Evolutionary conservation across 2,888 invertebrate genomes (phyloP).

Genomic region (Parnassius smintheus): DNA sequence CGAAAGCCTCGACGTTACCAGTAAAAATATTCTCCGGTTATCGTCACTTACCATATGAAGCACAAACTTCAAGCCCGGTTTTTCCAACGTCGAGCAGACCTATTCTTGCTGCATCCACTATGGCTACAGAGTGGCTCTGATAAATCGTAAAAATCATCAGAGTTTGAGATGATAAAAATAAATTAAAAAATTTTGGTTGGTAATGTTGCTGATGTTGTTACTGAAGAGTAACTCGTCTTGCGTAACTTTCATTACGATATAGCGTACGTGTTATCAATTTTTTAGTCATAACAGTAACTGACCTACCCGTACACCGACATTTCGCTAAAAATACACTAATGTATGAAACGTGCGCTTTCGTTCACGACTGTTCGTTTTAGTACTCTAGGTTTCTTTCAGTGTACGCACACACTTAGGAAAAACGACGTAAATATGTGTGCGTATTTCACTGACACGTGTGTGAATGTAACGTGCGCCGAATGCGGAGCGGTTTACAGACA

Average conservation of each 20-base stretch:
- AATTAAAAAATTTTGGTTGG: too few relatives aligned
- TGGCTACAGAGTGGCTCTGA: too few relatives aligned
- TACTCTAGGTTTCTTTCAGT: conserved; percentile 42
- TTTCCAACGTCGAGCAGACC: too few relatives aligned
- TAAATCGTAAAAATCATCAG: too few relatives aligned
- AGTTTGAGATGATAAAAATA: too few relatives aligned
- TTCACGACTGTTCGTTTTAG: conserved; percentile 59
- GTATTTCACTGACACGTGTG: conserved; percentile 30
- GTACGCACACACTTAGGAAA: too few relatives aligned
- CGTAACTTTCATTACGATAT: conserved; percentile 34
- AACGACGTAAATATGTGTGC: conserved; percentile 29
- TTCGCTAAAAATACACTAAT: conserved; percentile 68
- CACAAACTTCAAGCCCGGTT: too few relatives aligned
- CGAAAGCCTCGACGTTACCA: too few relatives aligned
- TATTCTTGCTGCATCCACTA: too few relatives aligned
- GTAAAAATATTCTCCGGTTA: too few relatives aligned
- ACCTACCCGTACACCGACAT: conserved; percentile 69
- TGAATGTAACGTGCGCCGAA: conserved; percentile 37
- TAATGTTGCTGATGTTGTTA: too few relatives aligned
- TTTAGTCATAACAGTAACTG: conserved; percentile 70
- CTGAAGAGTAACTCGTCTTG: conserved; percentile 11
- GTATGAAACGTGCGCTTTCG: conserved; percentile 66
- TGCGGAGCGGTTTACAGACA: conserved; percentile 54
- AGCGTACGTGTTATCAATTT: conserved; percentile 34
- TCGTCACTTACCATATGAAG: too few relatives aligned